Base-by-base conservation (phyloP, 2,113 vertebrate species). In the Corynorhinus townsendii region DNA sequence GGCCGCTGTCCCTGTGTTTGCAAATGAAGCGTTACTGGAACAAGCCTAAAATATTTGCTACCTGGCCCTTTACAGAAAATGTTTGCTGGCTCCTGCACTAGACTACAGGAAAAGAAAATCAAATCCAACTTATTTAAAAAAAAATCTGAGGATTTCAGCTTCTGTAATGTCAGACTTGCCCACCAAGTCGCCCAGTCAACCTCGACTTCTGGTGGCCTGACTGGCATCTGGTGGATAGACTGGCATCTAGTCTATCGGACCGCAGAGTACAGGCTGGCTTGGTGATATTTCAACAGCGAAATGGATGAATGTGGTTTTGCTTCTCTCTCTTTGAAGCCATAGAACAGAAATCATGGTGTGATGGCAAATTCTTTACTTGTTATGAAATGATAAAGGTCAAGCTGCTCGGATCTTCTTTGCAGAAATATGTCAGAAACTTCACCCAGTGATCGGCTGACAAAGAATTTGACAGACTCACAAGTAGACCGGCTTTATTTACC, bases 331-430 rank as follows among this genome's bases (percentile, higher is more conserved):
- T 90, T 22, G 93, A 94, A 96, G 90, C 64, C 56, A 66, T 43
- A 4, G 90, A 86, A 40, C 54, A 73, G 83, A 96, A 94, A 72
- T 15, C 4, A 1, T 52, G 59, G 26, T 1, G 0, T 72, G 83
- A 82, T 89, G 94, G 94, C 93, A 59, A 26, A 90, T 96, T 90
- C 9, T 93, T 89, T n/a, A 40, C 84, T 90, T 43, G 35, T 90
- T 33, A 94, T 11, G 69, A 88, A 94, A 47, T 0, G n/a, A 17
- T 81, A 95, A 98, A 97, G 97, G 98, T 97, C 96, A 96, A 38
- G 88, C 62, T 73, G 68, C 75, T 96, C 47, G 1, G 40, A 19
- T 82, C 88, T 89, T 86, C 90, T 96, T 94, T 97, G 95, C 91
- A 89, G 52, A 62, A 68, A 73, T 45, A 16, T 94, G 93, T 75